Evolutionary conservation across 2,113 vertebrate species (phyloP).

Genomic region (Hypocryptadius cinnamomeus): DNA sequence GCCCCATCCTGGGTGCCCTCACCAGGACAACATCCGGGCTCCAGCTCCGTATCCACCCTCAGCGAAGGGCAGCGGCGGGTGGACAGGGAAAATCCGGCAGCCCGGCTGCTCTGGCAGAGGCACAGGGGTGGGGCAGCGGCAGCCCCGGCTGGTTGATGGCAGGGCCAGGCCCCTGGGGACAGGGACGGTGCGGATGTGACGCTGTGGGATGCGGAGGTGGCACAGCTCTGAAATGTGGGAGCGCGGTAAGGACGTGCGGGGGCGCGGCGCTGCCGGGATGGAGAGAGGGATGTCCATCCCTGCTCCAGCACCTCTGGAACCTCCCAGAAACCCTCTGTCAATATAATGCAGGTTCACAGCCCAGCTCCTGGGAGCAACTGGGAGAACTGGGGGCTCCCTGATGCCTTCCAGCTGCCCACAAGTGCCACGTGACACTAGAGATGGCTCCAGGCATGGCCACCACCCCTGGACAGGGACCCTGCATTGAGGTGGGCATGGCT

Average conservation of each 20-base stretch:
- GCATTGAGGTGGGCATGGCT: neutral
- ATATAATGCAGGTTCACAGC: neutral
- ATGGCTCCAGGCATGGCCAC: neutral
- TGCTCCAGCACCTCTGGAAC: neutral
- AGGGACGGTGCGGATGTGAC: neutral
- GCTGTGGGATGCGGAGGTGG: neutral
- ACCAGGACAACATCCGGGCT: neutral
- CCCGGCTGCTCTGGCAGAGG: fast-evolving
- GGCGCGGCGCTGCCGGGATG: neutral
- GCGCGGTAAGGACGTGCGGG: neutral
- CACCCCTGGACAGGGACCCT: neutral
- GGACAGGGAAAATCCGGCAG: neutral
- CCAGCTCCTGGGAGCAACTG: neutral
- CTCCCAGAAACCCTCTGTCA: neutral
- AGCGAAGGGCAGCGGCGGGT: fast-evolving
- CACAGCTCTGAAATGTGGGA: conserved; percentile 22
- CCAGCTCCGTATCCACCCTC: fast-evolving
- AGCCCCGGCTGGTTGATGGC: neutral
- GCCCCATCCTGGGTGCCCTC: neutral
- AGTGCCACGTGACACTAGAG: neutral
- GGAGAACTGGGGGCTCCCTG: neutral
- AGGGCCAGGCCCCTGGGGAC: neutral
- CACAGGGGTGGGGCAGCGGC: neutral
- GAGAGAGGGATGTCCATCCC: neutral
- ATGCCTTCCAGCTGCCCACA: neutral